A percentile compares a stretch with the other conserved stretches of the same genome.
phyloP scores from a whole-genome alignment of 2,797 vertebrate species.

The Dendrocincla fuliginosa region DNA sequence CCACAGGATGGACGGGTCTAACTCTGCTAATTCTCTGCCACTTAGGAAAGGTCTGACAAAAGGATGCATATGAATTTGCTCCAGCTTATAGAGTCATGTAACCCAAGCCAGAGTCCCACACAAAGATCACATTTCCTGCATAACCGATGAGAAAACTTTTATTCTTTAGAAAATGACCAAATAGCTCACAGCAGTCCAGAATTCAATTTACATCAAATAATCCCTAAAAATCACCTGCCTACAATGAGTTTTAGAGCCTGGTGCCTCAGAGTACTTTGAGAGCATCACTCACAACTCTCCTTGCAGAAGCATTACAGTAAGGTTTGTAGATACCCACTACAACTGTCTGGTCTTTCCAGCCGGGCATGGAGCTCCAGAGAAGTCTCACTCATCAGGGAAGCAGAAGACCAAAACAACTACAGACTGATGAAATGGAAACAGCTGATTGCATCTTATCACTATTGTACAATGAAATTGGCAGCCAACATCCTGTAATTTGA shows the following conservation, averaged over 20 bases:
- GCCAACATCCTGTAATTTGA: not conserved
- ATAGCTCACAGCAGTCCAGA: not conserved
- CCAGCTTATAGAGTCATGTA: not conserved
- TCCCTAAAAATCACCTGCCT: not conserved
- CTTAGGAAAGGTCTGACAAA: not conserved
- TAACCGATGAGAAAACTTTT: not conserved
- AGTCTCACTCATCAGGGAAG: not conserved
- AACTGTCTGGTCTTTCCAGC: not conserved
- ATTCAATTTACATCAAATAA: not conserved
- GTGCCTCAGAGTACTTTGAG: not conserved
- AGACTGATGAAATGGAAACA: not conserved
- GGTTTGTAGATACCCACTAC: not conserved
- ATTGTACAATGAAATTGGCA: not conserved
- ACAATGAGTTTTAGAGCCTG: not conserved
- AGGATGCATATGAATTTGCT: not conserved
- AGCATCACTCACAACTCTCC: not conserved
- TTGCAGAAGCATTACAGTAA: not conserved
- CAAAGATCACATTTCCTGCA: not conserved
- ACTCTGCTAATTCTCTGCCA: not conserved
- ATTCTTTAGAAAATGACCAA: not conserved
- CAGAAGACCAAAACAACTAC: not conserved
- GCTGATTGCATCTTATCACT: not conserved
- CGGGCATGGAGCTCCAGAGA: not conserved
- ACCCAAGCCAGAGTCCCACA: not conserved
- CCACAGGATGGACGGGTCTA: rapidly evolving